A percentile compares a stretch with the other conserved stretches of the same genome.
Conservation (phyloP, 2,113 vertebrate genomes). For the Potamarius usumacintae region DNA sequence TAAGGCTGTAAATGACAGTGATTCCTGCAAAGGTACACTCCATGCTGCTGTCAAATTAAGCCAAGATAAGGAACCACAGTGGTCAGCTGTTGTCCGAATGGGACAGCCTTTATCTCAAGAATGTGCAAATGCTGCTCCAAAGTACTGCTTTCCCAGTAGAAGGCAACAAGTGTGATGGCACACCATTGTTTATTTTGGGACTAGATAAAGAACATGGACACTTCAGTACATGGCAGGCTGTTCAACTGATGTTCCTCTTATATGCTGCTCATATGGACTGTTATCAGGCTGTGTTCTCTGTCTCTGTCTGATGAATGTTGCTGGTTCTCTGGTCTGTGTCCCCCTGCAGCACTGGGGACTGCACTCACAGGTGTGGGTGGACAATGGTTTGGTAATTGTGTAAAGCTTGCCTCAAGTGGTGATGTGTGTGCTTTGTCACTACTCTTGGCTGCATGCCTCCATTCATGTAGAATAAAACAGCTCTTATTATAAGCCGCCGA, state of each 20-base stretch:
- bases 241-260: conserved; percentile 22
- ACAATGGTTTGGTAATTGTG: conserved; percentile 56
- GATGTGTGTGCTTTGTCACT: conserved; percentile 40
- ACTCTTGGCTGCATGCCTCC: conserved; percentile 15
- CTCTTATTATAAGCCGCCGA: neutral
- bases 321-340: conserved; percentile 34
- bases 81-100: neutral
- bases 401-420: conserved; percentile 53
- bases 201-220: conserved; percentile 8
- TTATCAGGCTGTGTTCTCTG: conserved; percentile 56
- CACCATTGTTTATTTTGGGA: neutral
- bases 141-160: neutral
- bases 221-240: neutral
- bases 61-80: neutral
- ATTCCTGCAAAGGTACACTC: neutral
- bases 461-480: neutral
- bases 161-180: neutral
- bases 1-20: neutral
- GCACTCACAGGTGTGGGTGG: conserved; percentile 66
- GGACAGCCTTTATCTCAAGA: neutral
- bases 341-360: conserved; percentile 57
- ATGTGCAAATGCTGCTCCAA: neutral
- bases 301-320: conserved; percentile 47
- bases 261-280: conserved; percentile 35
- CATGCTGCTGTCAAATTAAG: neutral